Percentiles rank a stretch among this genome's conserved stretches.
phyloP scores from a whole-genome alignment of 1,140 invertebrate genomes.

The Anastatus disparis region DNA sequence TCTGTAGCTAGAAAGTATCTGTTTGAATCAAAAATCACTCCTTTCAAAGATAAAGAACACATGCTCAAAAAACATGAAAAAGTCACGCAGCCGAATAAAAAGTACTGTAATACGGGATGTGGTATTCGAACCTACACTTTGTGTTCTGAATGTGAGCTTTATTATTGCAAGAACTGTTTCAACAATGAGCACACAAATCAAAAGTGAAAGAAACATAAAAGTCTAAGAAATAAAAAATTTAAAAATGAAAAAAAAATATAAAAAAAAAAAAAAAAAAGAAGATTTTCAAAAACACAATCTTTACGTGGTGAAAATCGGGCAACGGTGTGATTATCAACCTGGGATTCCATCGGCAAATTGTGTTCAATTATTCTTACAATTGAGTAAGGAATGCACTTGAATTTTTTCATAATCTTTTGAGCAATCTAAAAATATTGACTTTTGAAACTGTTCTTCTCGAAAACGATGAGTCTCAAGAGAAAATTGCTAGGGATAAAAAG shows the following conservation, averaged over 20 bases:
- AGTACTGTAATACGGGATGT: background rate
- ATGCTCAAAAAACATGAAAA: background rate
- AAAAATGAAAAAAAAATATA: too few relatives aligned
- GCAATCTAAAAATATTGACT: too few relatives aligned
- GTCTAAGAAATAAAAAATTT: background rate
- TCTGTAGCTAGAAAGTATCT: background rate
- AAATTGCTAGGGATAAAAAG: too few relatives aligned
- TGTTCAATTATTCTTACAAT: too few relatives aligned
- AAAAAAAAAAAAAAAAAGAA: background rate
- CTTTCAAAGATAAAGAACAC: background rate
- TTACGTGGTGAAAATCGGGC: background rate
- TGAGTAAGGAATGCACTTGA: too few relatives aligned
- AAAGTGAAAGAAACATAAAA: too few relatives aligned
- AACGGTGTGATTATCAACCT: background rate
- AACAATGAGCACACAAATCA: background rate
- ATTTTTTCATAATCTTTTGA: too few relatives aligned
- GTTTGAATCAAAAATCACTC: background rate
- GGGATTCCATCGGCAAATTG: too few relatives aligned
- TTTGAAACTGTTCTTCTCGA: too few relatives aligned
- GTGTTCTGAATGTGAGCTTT: background rate
- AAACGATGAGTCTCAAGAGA: too few relatives aligned
- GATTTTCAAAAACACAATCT: background rate
- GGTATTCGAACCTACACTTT: background rate
- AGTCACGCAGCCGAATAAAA: too few relatives aligned
- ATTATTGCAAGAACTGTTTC: background rate